A percentile compares a stretch with the other conserved stretches of the same genome.
Conservation (phyloP, 2,888 invertebrate species). For the Ormyrus nitidulus region DNA sequence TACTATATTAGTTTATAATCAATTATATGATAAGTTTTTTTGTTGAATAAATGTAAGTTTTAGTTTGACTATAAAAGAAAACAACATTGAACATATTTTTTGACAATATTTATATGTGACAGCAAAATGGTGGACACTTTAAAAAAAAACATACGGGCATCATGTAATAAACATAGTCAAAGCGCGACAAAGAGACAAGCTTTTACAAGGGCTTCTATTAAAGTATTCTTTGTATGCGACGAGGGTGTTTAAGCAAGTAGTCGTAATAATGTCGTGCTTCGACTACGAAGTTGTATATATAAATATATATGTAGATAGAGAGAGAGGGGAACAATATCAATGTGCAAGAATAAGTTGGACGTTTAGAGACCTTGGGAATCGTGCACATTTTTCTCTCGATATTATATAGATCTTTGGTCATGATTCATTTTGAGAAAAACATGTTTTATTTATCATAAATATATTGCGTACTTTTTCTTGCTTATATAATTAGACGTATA, state of each 20-base stretch:
- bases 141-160: conserved; percentile 35
- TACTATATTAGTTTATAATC: too few species aligned
- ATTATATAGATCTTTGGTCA: conserved; percentile 24
- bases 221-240: conserved; percentile 52
- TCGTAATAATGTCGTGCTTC: conserved; percentile 55
- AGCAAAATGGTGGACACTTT: conserved; percentile 14
- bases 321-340: conserved; percentile 36
- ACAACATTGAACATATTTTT: too few species aligned
- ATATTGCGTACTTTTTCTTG: background rate
- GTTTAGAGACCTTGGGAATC: conserved; percentile 39
- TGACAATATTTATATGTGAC: conserved; percentile 11
- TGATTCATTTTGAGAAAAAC: conserved; percentile 38
- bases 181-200: conserved; percentile 51
- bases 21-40: too few species aligned
- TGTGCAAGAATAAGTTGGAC: conserved; percentile 38
- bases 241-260: conserved; percentile 51
- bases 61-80: too few species aligned
- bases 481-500: background rate
- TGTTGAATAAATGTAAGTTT: too few species aligned
- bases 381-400: conserved; percentile 47
- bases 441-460: background rate
- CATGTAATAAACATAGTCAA: conserved; percentile 44
- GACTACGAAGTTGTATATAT: conserved; percentile 44
- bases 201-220: conserved; percentile 47
- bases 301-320: conserved; percentile 28